Percentiles rank a stretch among this genome's conserved stretches.
phyloP scores from a whole-genome alignment of 2,888 invertebrate genomes.

The Azorinus chamasolen region DNA sequence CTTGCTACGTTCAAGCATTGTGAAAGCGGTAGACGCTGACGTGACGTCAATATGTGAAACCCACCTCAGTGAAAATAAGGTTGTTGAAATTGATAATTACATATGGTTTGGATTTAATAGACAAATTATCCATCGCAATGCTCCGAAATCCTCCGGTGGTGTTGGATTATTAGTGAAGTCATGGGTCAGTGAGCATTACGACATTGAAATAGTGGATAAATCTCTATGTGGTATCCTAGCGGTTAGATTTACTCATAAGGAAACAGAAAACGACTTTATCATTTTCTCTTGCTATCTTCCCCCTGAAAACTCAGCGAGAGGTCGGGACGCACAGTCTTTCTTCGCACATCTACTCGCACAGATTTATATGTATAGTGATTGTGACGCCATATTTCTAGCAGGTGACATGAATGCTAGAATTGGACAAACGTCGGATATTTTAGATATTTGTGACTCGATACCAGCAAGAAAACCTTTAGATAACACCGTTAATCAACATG shows the following conservation, averaged over 20 bases:
- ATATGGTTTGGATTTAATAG: conserved; percentile 41
- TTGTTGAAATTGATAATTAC: conserved; percentile 25
- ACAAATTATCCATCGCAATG: conserved; percentile 25
- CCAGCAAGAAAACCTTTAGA: no score
- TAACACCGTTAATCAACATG: no score
- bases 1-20: conserved; percentile 20
- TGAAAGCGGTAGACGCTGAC: conserved; percentile 30
- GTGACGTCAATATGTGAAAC: conserved; percentile 47
- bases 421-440: no score
- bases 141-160: conserved; percentile 48
- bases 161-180: conserved; percentile 40
- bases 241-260: conserved; percentile 19
- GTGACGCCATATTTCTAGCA: conserved; percentile 33
- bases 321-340: conserved; percentile 41
- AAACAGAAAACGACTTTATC: neutral
- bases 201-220: conserved; percentile 32
- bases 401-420: no score
- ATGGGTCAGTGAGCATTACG: conserved; percentile 8
- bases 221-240: conserved; percentile 35
- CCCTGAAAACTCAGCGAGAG: conserved; percentile 33
- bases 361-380: conserved; percentile 33
- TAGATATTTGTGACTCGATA: no score
- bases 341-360: conserved; percentile 36
- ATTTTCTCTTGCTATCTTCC: conserved; percentile 16
- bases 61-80: conserved; percentile 16